phyloP scores from a whole-genome alignment of 2,797 vertebrate genomes.

The Enteromius paludinosus region DNA sequence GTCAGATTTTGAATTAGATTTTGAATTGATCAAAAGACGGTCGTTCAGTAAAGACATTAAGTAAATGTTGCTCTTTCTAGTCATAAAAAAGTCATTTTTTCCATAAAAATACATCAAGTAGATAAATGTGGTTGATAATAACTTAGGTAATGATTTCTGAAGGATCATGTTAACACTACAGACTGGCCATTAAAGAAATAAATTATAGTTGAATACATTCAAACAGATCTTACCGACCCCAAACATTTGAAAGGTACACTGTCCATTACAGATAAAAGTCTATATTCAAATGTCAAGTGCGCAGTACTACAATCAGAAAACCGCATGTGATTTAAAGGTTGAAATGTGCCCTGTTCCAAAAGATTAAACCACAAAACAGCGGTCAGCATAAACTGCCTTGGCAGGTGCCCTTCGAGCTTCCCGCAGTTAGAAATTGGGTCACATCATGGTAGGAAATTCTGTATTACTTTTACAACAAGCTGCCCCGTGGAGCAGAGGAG shows the following conservation, averaged over 20 bases:
- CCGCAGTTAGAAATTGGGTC: slow-evolving; percentile 45
- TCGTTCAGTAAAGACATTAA: not conserved
- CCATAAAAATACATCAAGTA: not conserved
- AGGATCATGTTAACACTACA: not conserved
- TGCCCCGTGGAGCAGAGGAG: slow-evolving; percentile 16
- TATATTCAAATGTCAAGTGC: not conserved
- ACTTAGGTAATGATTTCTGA: not conserved
- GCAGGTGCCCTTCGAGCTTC: slow-evolving; percentile 40
- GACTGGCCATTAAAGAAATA: not conserved
- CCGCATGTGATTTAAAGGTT: slow-evolving; percentile 27
- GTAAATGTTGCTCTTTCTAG: not conserved
- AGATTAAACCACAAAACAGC: slow-evolving; percentile 41
- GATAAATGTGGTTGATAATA: not conserved
- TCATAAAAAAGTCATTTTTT: not conserved
- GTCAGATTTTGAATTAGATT: no score
- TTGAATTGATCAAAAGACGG: not conserved
- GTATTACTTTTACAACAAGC: slow-evolving; percentile 26
- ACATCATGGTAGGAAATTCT: slow-evolving; percentile 41
- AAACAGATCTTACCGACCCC: not conserved
- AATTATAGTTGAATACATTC: not conserved
- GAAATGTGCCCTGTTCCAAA: slow-evolving; percentile 20
- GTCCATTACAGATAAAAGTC: not conserved
- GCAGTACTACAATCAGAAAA: not conserved
- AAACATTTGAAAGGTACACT: not conserved
- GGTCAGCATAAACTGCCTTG: slow-evolving; percentile 23